These are phyloP conservation scores for Drosophila varians DNA, from an alignment of 1,140 invertebrate genomes.

Conservation along the genomic window DNA sequence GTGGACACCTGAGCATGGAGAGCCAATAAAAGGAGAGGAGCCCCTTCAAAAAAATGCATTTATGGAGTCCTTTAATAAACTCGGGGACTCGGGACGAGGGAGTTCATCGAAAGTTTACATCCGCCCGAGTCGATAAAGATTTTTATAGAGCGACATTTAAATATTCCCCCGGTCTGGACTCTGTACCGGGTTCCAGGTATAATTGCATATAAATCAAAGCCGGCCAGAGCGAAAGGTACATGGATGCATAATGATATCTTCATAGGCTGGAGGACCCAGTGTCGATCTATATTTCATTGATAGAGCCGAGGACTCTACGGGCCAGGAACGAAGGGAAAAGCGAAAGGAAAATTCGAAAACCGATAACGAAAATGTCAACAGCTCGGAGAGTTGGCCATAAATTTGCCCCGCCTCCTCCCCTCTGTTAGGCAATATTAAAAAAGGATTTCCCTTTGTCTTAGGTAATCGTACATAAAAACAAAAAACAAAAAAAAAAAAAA, in stretches of 20 bases:
- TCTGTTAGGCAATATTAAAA: constrained; percentile 68
- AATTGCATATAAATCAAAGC: constrained; percentile 71
- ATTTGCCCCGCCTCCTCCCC: constrained; percentile 46
- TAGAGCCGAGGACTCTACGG: constrained; percentile 48
- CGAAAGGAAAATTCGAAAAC: constrained; percentile 33
- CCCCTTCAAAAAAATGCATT: constrained; percentile 34
- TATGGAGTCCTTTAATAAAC: constrained; percentile 77
- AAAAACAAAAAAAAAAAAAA: constrained; percentile 5
- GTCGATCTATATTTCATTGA: constrained; percentile 78
- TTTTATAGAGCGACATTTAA: constrained; percentile 71
- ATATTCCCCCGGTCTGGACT: constrained; percentile 31
- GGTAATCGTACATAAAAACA: constrained; percentile 2
- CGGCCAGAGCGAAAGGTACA: constrained; percentile 30
- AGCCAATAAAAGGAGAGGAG: constrained; percentile 32
- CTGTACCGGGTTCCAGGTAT: background rate
- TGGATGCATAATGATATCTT: constrained; percentile 76
- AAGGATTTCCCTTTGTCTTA: constrained; percentile 74
- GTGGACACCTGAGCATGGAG: background rate
- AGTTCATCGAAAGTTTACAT: constrained; percentile 35
- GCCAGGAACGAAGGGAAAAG: constrained; percentile 23
- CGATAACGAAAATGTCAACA: constrained; percentile 77
- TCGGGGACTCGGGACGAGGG: constrained; percentile 1
- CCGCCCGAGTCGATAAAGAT: constrained; percentile 50
- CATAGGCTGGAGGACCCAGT: constrained; percentile 34
- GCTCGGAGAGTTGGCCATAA: constrained; percentile 60